Conservation (phyloP, 1,140 invertebrate genomes). For the Pseudomyrmex flavicornis region DNA sequence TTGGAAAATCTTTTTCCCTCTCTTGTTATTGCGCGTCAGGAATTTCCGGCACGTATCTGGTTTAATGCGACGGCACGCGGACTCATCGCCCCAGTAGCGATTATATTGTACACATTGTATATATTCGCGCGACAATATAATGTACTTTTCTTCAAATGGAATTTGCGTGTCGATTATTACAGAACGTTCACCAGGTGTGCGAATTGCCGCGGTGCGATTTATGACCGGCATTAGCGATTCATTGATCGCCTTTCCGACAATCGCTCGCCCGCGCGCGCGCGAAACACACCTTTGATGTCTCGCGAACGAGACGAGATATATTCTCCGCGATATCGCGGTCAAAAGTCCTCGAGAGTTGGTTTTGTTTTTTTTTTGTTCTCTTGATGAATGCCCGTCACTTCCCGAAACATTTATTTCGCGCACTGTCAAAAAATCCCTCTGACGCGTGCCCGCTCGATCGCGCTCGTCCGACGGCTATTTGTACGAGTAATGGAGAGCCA, state of each 20-base stretch:
- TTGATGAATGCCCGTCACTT: slow-evolving; percentile 52
- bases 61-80: too few species aligned
- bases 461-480: slow-evolving; percentile 47
- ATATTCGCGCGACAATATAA: not conserved
- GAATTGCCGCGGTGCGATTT: slow-evolving; percentile 26
- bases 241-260: slow-evolving; percentile 16
- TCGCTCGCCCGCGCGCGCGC: not conserved
- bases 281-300: slow-evolving; percentile 14
- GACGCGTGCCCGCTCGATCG: slow-evolving; percentile 41
- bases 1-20: slow-evolving; percentile 41
- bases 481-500: slow-evolving; percentile 14
- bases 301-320: not conserved
- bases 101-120: not conserved
- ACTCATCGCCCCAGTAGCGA: not conserved
- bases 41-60: not conserved
- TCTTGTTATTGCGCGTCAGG: slow-evolving; percentile 13
- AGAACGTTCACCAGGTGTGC: not conserved
- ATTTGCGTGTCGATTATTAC: slow-evolving; percentile 8
- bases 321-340: not conserved
- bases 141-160: not conserved
- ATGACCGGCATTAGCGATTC: slow-evolving; percentile 6
- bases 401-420: slow-evolving; percentile 44
- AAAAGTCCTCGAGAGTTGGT: slow-evolving; percentile 57
- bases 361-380: not conserved
- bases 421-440: slow-evolving; percentile 52